These are phyloP conservation scores for Acanthopleura granulata DNA, from an alignment of 2,888 invertebrate genomes.

Conservation along the genomic window DNA sequence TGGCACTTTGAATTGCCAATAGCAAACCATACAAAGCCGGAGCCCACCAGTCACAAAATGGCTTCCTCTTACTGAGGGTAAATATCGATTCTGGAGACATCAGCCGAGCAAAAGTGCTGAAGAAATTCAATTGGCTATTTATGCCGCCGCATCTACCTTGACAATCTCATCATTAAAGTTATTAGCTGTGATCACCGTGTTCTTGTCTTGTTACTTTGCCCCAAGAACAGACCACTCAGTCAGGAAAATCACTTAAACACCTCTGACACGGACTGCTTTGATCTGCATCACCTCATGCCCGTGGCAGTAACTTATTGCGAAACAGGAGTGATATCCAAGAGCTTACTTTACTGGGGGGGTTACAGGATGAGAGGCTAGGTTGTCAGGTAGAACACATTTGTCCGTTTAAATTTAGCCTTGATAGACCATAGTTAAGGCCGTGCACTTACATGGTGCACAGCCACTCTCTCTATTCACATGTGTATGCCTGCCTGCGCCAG, in stretches of 20 bases:
- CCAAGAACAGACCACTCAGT: neutral
- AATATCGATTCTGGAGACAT: neutral
- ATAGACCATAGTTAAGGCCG: too few species aligned
- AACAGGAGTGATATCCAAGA: too few species aligned
- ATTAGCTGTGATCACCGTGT: slow-evolving; percentile 13
- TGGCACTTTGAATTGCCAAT: slow-evolving; percentile 10
- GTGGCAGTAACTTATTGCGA: too few species aligned
- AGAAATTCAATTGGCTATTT: slow-evolving; percentile 17
- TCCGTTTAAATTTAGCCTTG: too few species aligned
- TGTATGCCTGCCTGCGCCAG: too few species aligned
- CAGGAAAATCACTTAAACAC: slow-evolving; percentile 15
- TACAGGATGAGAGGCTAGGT: too few species aligned
- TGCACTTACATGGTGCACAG: too few species aligned
- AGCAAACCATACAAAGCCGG: slow-evolving; percentile 1
- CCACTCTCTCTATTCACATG: too few species aligned
- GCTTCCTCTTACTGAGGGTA: slow-evolving; percentile 7
- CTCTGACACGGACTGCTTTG: neutral
- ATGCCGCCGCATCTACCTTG: slow-evolving; percentile 13
- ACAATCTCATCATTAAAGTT: slow-evolving; percentile 19
- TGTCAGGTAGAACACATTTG: too few species aligned
- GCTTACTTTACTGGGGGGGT: too few species aligned
- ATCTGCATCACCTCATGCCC: neutral
- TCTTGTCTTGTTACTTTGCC: neutral
- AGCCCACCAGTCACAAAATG: neutral
- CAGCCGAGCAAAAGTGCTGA: neutral